Evolutionary conservation across 1,140 invertebrate genomes (phyloP).

Genomic region (Globodera ellingtonae): DNA sequence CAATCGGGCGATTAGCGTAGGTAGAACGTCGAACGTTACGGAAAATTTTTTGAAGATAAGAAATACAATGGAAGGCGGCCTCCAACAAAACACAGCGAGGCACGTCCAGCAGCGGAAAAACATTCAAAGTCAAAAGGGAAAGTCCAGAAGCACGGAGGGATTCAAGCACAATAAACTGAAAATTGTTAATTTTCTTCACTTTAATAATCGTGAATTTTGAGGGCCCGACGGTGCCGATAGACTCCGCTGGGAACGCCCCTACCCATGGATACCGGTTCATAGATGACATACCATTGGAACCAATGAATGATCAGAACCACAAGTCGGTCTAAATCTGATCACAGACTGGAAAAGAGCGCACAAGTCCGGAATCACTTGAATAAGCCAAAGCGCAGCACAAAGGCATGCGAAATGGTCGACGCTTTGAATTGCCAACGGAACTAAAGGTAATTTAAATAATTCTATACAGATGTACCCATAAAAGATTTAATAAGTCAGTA

Average conservation of each 20-base stretch:
- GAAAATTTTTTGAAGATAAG: slow-evolving; percentile 37
- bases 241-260: no score
- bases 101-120: slow-evolving; percentile 56
- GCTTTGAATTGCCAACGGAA: slow-evolving; percentile 28
- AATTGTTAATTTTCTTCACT: no score
- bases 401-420: slow-evolving; percentile 29
- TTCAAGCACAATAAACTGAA: slow-evolving; percentile 53
- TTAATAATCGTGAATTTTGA: no score
- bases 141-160: slow-evolving; percentile 51
- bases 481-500: no score
- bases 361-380: slow-evolving; percentile 48
- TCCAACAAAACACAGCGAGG: slow-evolving; percentile 47
- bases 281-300: neutral
- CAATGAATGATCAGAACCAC: slow-evolving; percentile 21
- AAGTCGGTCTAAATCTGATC: slow-evolving; percentile 16
- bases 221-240: no score
- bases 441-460: slow-evolving; percentile 17
- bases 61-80: slow-evolving; percentile 36
- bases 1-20: slow-evolving; percentile 17
- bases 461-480: neutral
- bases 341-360: slow-evolving; percentile 38
- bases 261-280: no score
- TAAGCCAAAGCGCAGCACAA: slow-evolving; percentile 39
- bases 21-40: slow-evolving; percentile 20
- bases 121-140: slow-evolving; percentile 41